Base-by-base conservation (phyloP, 1,140 invertebrate genomes). In the Aricia agestis region DNA sequence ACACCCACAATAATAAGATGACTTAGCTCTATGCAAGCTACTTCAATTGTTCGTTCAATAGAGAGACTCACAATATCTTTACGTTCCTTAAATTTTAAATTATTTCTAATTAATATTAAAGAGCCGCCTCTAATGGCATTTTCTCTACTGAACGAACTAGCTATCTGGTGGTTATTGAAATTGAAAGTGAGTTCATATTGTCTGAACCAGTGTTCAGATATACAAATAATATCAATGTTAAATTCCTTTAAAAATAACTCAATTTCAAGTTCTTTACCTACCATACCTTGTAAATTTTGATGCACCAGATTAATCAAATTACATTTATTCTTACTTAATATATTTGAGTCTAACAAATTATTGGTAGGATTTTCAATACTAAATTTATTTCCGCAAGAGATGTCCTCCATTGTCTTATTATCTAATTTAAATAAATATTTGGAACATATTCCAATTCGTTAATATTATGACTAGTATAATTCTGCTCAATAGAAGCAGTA, bases 371-470 rank as follows among this genome's bases (percentile, higher is more conserved):
- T 66, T 66, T 66, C 25, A 66, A 31, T 32, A 66, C 36, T 66
- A 6, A 66, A 31, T 31, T 66, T n/a, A 67, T 52, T 42, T 19
- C 13, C 10, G 36, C 13, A 41, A n/a, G 13, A 18, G 25, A 31
- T 36, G 6, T 45, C 11, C 32, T 45, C 41, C 10, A 19, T 42
- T 36, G 13, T 31, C 66, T 67, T 17, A 66, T 66, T 31, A 66
- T 66, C 63, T 66, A 66, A 66, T 66, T 66, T 66, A 66, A 66
- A 66, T 66, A 31, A 66, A 31, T 66, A 32, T 66, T 66, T 66
- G 63, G 63, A 66, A 66, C 25, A 36, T 31, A 10, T 66, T 66
- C 63, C 63, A 66, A 66, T 7, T 66, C 25, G 63, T 66, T 66
- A 66, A 36, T 32, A 36, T n/a, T 66, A 36, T 36, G 7, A 32